Evolutionary conservation across 2,113 vertebrate genomes (phyloP), one percentile per base, ranked within the genome.

Genomic region (Amazona guildingii): DNA sequence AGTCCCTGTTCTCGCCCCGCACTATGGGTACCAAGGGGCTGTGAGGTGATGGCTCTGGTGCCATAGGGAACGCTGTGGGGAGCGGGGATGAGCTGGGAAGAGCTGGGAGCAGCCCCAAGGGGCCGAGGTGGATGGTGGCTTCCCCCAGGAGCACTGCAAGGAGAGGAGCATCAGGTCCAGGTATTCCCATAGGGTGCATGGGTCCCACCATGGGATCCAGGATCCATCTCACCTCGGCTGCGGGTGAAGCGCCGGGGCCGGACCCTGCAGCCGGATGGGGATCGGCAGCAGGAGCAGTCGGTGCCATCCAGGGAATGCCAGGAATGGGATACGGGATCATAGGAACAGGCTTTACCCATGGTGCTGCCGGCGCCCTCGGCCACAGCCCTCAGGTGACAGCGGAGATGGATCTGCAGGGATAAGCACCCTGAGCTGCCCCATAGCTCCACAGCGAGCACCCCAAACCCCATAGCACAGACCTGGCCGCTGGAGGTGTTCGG

Each of bases 171-270:
- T 18, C 54, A 19, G 29, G 0, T 55, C 17, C 15, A 2, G 7
- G 11, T 10, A 3, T 4, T 7, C 23, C 43, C 1, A 0, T 3
- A 27, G 7, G 46, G 17, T 6, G 25, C 24, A 2, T 1, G 7
- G n/a, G 15, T 28, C 8, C 41, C 55, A 70, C 23, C 29, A 8
- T 31, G 54, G 54, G 54, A 19, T 5, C 54, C 54, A 19, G 12
- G 29, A 55, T 55, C 29, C 54, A 12, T 19, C 54, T 55, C 29
- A 55, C 54, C 54, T 55, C 17, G 10, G 54, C 54, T 31, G 54
- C 12, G 5, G 29, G 54, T 11, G 54, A 31, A 55, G 3, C 59
- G 78, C 20, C 7, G 27, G 31, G 11, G 62, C 19, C 21, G 79
- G 62, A 23, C 37, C 13, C 75, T 7, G 4, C 95, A 92, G 46